Conservation (phyloP, 1,140 invertebrate species). For the Agrilus planipennis region DNA sequence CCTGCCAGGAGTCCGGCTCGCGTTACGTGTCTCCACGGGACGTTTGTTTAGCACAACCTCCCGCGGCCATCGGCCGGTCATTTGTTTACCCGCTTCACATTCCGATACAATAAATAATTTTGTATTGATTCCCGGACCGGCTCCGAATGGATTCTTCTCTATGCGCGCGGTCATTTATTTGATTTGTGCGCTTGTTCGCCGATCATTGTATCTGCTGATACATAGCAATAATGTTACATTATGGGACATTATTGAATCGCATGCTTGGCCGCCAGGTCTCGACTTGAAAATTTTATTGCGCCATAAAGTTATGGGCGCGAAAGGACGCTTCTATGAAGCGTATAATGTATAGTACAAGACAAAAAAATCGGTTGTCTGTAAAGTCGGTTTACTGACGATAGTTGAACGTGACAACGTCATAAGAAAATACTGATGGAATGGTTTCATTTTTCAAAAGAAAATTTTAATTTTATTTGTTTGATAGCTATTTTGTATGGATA, state of each 20-base stretch:
- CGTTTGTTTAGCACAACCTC: constrained; percentile 6
- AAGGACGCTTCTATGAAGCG: too few species aligned
- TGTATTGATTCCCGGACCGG: constrained; percentile 6
- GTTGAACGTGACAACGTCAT: too few species aligned
- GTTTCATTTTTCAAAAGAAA: too few species aligned
- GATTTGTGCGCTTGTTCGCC: constrained; percentile 19
- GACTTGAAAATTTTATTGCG: too few species aligned
- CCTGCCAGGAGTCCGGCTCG: constrained; percentile 1
- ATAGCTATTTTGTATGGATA: too few species aligned
- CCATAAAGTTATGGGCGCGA: too few species aligned
- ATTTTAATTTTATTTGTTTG: too few species aligned
- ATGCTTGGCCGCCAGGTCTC: too few species aligned
- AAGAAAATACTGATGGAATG: too few species aligned
- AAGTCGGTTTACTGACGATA: too few species aligned
- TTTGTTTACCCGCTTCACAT: constrained; percentile 10
- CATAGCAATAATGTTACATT: constrained; percentile 11
- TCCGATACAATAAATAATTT: constrained; percentile 11
- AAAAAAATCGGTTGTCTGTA: too few species aligned
- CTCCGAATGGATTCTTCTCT: constrained; percentile 13
- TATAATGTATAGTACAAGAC: too few species aligned
- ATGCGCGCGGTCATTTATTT: constrained; percentile 20
- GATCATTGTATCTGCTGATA: constrained; percentile 18
- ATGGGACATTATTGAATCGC: constrained; percentile 3
- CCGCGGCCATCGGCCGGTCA: constrained; percentile 3
- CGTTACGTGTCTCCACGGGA: constrained; percentile 6